Evolutionary conservation across 1,140 invertebrate genomes (phyloP).

Genomic region (Metaphire vulgaris): DNA sequence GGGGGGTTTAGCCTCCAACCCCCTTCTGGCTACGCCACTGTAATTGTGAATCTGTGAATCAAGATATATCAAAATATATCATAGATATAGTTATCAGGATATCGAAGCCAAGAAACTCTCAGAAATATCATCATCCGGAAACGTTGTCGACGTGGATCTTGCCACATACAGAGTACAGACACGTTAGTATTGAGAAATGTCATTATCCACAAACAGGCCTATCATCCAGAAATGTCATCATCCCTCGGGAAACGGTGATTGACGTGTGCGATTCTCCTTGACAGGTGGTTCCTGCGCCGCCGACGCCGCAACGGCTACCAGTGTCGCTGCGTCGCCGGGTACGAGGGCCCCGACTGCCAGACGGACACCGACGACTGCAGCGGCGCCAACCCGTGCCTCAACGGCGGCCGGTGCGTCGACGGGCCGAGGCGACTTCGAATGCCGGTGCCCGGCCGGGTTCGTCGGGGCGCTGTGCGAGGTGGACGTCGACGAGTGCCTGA

Average conservation of each 20-base stretch:
- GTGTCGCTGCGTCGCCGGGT: conserved; percentile 16
- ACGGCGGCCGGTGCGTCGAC: conserved; percentile 9
- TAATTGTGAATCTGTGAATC: not conserved
- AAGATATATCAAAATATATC: not conserved
- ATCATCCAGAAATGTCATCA: no score
- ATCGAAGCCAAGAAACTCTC: no score
- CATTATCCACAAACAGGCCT: no score
- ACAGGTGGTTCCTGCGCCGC: conserved; percentile 50
- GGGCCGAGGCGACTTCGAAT: conserved; percentile 51
- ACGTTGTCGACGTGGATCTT: no score
- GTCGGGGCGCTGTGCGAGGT: conserved; percentile 62
- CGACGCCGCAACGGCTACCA: not conserved
- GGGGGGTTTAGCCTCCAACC: no score
- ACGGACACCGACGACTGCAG: not conserved
- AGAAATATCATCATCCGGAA: no score
- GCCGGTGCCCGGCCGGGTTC: conserved; percentile 72
- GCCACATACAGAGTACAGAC: no score
- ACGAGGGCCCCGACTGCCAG: conserved; percentile 4
- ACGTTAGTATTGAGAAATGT: no score
- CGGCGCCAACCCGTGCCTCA: not conserved
- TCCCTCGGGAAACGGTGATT: no score
- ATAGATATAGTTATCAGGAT: no score
- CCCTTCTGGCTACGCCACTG: no score
- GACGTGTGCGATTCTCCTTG: no score
- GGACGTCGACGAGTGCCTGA: conserved; percentile 44